phyloP scores from a whole-genome alignment of 2,888 invertebrate genomes.

The Drosophila anomelani region DNA sequence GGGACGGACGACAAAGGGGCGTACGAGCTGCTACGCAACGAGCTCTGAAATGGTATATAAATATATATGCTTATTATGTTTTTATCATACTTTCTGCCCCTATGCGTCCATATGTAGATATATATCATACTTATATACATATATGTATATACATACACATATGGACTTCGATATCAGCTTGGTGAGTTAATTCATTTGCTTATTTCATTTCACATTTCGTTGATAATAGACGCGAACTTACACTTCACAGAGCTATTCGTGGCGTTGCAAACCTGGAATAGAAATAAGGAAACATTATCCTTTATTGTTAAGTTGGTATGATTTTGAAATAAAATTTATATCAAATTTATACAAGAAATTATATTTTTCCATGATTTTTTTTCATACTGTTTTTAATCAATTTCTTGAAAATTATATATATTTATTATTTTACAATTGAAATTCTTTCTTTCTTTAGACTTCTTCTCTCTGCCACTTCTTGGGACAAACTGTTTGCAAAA shows the following conservation, averaged over 20 bases:
- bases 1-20: slow-evolving; percentile 35
- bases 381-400: not conserved
- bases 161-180: slow-evolving; percentile 19
- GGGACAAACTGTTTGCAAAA: slow-evolving; percentile 1
- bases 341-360: not conserved
- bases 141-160: not conserved
- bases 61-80: slow-evolving; percentile 10
- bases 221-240: slow-evolving; percentile 24
- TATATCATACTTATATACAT: not conserved
- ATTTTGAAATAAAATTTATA: not conserved
- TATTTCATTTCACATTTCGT: not conserved
- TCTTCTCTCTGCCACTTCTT: not conserved
- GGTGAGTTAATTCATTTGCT: not conserved
- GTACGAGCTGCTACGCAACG: slow-evolving; percentile 27
- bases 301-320: too few species aligned
- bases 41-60: slow-evolving; percentile 30
- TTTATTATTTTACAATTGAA: not conserved
- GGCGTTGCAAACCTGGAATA: slow-evolving; percentile 34
- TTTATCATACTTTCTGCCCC: slow-evolving; percentile 17
- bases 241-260: slow-evolving; percentile 30
- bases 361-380: too few species aligned
- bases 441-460: not conserved
- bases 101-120: slow-evolving; percentile 4
- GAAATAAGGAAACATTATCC: too few species aligned
- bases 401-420: not conserved